phyloP scores from a whole-genome alignment of 2,797 vertebrate genomes.

The Halcyon leucocephala region DNA sequence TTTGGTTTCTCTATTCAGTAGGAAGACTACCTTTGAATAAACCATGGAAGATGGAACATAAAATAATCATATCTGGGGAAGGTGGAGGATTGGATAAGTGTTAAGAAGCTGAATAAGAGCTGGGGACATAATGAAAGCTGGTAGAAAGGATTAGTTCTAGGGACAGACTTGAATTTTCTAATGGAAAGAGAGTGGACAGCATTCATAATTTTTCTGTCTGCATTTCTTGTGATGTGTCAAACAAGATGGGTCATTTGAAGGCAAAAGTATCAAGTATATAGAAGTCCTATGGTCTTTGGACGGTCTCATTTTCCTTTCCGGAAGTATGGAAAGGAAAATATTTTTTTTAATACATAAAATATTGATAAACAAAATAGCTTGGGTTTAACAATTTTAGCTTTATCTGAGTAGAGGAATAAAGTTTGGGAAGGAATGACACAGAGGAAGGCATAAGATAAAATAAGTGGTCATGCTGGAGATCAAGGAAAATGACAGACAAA shows the following conservation, averaged over 20 bases:
- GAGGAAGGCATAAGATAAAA: background rate
- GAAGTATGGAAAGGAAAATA: background rate
- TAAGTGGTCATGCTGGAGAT: background rate
- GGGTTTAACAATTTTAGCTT: background rate
- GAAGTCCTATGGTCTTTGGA: background rate
- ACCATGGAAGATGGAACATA: background rate
- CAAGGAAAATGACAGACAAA: background rate
- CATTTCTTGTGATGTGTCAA: background rate
- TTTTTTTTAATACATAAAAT: background rate
- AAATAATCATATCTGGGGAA: background rate
- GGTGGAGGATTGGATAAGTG: background rate
- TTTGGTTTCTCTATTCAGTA: background rate
- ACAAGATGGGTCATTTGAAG: background rate
- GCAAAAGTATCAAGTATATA: background rate
- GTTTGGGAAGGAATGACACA: background rate
- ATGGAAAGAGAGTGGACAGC: accelerated
- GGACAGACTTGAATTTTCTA: background rate
- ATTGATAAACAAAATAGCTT: accelerated
- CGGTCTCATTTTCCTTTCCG: background rate
- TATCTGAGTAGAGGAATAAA: background rate
- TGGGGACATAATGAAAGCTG: background rate
- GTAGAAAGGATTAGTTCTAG: background rate
- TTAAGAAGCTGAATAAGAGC: background rate
- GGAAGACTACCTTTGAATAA: background rate
- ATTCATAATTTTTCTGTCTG: background rate